Percentiles rank a stretch among this genome's conserved stretches.
phyloP scores from a whole-genome alignment of 2,113 vertebrate genomes.

The Oryzias woworae region DNA sequence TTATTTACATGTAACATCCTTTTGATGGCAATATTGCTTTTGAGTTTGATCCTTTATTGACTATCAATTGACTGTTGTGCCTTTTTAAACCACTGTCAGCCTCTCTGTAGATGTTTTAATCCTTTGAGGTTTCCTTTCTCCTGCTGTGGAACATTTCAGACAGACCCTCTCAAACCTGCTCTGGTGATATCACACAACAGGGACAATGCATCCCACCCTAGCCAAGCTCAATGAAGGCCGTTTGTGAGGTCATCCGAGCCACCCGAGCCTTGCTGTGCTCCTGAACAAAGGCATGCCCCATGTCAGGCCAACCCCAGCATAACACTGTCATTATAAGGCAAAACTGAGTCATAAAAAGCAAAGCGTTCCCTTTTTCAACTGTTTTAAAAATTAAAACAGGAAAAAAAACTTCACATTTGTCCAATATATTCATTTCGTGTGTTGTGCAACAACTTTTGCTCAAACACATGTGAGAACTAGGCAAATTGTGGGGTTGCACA shows the following conservation, averaged over 20 bases:
- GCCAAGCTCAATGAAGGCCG: slow-evolving; percentile 57
- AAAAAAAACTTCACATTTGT: too few relatives aligned
- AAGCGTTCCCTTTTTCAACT: too few relatives aligned
- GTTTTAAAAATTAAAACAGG: too few relatives aligned
- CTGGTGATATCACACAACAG: slow-evolving; percentile 62
- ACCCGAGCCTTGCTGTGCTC: slow-evolving; percentile 30
- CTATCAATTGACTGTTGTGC: neutral
- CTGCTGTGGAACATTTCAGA: slow-evolving; percentile 26
- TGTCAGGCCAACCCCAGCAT: slow-evolving; percentile 29
- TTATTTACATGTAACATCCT: too few relatives aligned
- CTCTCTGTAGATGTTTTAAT: slow-evolving; percentile 3
- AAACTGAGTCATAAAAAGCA: too few relatives aligned
- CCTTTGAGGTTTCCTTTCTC: slow-evolving; percentile 6
- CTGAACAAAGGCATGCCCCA: slow-evolving; percentile 28
- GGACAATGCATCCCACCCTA: slow-evolving; percentile 47
- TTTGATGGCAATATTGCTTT: too few relatives aligned
- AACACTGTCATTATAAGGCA: slow-evolving; percentile 20
- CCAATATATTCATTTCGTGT: too few relatives aligned
- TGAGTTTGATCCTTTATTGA: too few relatives aligned
- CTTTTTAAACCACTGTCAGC: neutral
- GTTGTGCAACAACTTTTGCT: too few relatives aligned
- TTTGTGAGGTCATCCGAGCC: slow-evolving; percentile 68
- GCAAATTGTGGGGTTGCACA: too few relatives aligned
- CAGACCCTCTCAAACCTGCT: slow-evolving; percentile 27
- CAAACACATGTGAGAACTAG: too few relatives aligned